Base-by-base conservation (phyloP, 2,888 invertebrate species). In the Venustoraphidia nigricollis region DNA sequence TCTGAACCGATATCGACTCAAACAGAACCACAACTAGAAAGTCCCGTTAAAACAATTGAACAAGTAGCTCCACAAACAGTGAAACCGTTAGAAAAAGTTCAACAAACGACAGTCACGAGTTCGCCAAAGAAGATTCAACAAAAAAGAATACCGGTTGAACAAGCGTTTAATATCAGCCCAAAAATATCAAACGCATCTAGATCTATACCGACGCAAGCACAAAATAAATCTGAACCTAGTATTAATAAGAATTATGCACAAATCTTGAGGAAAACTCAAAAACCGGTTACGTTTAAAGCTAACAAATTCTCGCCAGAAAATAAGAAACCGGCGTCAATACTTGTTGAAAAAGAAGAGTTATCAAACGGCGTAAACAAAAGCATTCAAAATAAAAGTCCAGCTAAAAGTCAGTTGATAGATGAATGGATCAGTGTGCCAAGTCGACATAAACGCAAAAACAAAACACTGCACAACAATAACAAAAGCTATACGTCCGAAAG, bases 401-500 rank as follows among this genome's bases (percentile, higher is more conserved):
- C 43, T 41, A 42, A 52, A 36, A 44, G 38, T 46, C 44, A 48
- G 41, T 45, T 11, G 46, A 36, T 50, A 17, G 59, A 58, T 48
- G 60, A 64, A 53, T 68, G 68, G 68, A 66, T 67, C 38, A 59
- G 66, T 0, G 68, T 68, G 5, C 63, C 63, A 5, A 65, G 53
- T 49, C 57, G 62, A 37, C 67, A 68, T 53, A 66, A 66, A 50
- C 58, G 66, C 13, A 66, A 65, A 51, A 63, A 61, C 50, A 60
- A 60, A 48, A 56, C 52, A 14, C 42, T 27, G 3, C 27, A 27
- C 5, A 27, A 27, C 44, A n/a, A 44, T 34, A 34, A 14, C 10
- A 41, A 41, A 41, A 41, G 41, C 14, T 11, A 14, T 17, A 41
- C 10, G 10, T 41, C 41, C 2, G 27, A 41, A 41, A 41, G 41